Evolutionary conservation across 2,113 vertebrate genomes (phyloP), one percentile per base, ranked within the genome.

Genomic region (Chamaea fasciata): DNA sequence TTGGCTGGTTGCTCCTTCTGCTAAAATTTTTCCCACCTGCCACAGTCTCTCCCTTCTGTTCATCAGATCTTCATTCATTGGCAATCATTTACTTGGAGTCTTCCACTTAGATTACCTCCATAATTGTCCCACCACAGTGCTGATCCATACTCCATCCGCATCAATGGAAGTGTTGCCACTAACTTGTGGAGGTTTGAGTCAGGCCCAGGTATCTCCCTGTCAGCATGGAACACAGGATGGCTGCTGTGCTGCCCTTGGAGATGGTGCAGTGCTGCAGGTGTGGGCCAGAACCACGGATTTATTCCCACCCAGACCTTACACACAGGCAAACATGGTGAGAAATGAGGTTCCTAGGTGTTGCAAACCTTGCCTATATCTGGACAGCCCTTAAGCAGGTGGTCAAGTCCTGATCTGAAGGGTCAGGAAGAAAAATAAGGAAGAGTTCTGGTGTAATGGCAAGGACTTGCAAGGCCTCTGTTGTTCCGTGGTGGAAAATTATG

Each of bases 221-320:
- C 57, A 31, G 49, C 12, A 13, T 0, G 1, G 9, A 28, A 10
- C 35, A 37, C 0, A 2, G 75, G 21, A 14, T 89, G 10, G 10
- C 23, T 3, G 2, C 53, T 55, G 4, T 69, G 37, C 55, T 84
- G 55, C 31, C n/a, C 41, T 49, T 57, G 77, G 31, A 73, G 24
- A 10, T 81, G 18, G 4, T 56, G 22, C 19, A n/a, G 21, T 35
- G 23, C 41, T 74, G 41, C 16, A 35, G 11, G 3, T 47, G 3
- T 33, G 28, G n/a, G 16, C 19, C 39, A 59, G 42, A 57, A 47
- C 5, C 0, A 0, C 13, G 23, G 10, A 12, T 75, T 63, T 81
- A 30, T 62, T 55, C 28, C 35, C 17, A 33, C 12, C 9, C 60
- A 53, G 22, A 47, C 11, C 19, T 82, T 47, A 39, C 19, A 49